Conservation (phyloP, 1,140 invertebrate genomes). For the Neotoxoptera formosana region DNA sequence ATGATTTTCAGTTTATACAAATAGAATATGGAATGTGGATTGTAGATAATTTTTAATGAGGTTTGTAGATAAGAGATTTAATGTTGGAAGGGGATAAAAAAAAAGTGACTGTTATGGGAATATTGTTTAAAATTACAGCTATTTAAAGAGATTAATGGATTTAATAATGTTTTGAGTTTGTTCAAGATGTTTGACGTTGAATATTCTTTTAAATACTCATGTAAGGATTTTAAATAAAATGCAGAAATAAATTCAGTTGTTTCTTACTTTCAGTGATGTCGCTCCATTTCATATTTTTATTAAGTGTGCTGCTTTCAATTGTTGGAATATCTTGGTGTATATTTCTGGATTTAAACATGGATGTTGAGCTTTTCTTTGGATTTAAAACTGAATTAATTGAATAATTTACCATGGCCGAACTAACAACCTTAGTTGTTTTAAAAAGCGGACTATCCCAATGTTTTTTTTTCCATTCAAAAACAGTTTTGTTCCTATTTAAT, state of each 20-base stretch:
- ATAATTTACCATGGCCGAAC: background rate
- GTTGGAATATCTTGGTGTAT: conserved; percentile 17
- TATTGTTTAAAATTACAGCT: no score
- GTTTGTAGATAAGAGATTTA: no score
- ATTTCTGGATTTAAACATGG: background rate
- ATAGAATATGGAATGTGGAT: no score
- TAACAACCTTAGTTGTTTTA: conserved; percentile 1
- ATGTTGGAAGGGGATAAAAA: no score
- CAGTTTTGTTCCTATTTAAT: background rate
- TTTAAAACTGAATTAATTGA: background rate
- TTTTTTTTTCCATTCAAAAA: conserved; percentile 41
- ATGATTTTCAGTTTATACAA: no score
- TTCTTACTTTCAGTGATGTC: background rate
- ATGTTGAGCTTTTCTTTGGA: background rate
- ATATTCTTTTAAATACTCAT: background rate
- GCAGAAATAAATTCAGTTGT: background rate
- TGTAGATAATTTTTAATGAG: no score
- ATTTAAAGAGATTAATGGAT: no score
- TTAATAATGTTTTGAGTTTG: no score
- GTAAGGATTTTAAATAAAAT: background rate
- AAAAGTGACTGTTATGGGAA: no score
- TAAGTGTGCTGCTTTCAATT: background rate
- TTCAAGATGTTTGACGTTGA: no score
- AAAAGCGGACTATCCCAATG: background rate
- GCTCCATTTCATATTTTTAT: background rate